Base-by-base conservation (phyloP, 1,140 invertebrate species). In the Mylabris phalerata region DNA sequence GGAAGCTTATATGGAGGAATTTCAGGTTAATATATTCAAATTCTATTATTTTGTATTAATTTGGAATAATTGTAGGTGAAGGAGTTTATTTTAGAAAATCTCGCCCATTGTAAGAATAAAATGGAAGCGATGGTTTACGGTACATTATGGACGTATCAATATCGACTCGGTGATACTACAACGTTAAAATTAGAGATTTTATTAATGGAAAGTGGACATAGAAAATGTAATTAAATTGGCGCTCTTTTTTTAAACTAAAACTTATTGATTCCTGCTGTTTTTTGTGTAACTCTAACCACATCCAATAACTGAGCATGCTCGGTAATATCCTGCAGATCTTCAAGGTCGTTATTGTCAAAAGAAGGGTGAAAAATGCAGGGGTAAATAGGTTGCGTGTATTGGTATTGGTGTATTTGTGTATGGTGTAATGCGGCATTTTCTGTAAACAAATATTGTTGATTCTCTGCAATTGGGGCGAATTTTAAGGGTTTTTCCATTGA, bases 21-120 rank as follows among this genome's bases (percentile, higher is more conserved):
- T 71, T 50, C 57, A 69, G 57, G 70, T 73, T 61, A 49, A 27
- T 60, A 47, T 24, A 57, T 62, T 9, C 7, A 32, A 32, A 32
- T 32, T 32, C 1, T 32, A 32, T 38, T 48, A 24, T 43, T 10
- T 47, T 44, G 25, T 42, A 45, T 40, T 42, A 11, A 43, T 48
- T 32, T 32, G 1, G 49, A 27, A 52, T n/a, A 42, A 32, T 70
- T 71, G 48, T 55, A 73, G 72, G 56, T 60, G 7, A 73, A 73
- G 57, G n/a, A 66, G 55, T 64, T 59, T 46, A 60, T 74, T 47
- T 54, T 70, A 26, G 69, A 73, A 62, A 71, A 74, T 64, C 71
- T 73, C 48, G 65, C 64, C 6, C 64, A 70, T 60, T 44, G 65
- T n/a, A 68, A 62, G 61, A 66, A 49, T 54, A 64, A 68, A 44